Conservation (phyloP, 1,140 invertebrate species). For the Trinorchestia longiramus region DNA sequence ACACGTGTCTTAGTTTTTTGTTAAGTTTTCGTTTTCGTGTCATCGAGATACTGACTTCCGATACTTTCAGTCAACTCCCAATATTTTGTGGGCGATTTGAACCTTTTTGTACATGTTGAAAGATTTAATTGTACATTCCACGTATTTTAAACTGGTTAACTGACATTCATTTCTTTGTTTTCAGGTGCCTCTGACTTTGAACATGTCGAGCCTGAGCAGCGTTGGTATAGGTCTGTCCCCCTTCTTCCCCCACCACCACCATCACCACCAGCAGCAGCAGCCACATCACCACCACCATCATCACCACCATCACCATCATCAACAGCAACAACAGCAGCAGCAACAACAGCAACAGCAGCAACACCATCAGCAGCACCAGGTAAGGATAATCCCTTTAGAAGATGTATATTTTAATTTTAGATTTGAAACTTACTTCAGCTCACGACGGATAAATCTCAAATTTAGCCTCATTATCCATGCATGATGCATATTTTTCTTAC, state of each 20-base stretch:
- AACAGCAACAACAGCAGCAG: constrained; percentile 73
- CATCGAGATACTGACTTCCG: background rate
- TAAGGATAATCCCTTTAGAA: constrained; percentile 60
- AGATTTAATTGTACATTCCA: background rate
- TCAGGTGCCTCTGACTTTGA: constrained; percentile 37
- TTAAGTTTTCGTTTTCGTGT: background rate
- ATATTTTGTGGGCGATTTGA: background rate
- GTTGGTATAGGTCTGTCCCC: constrained; percentile 39
- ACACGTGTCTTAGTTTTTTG: background rate
- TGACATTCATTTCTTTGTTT: background rate
- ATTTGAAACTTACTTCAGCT: too few species aligned
- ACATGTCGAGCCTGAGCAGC: constrained; percentile 49
- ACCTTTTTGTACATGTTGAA: background rate
- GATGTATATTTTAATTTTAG: constrained; percentile 58
- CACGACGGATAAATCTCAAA: too few species aligned
- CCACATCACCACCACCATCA: constrained; percentile 61
- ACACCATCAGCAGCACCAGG: constrained; percentile 26
- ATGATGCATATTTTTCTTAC: too few species aligned
- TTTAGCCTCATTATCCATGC: too few species aligned
- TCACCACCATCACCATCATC: constrained; percentile 72
- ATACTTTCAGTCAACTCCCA: background rate
- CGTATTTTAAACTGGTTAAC: background rate
- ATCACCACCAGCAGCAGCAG: constrained; percentile 43
- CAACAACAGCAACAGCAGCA: constrained; percentile 63
- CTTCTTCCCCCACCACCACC: constrained; percentile 43